phyloP scores from a whole-genome alignment of 1,140 invertebrate species.

The Apis florea region DNA sequence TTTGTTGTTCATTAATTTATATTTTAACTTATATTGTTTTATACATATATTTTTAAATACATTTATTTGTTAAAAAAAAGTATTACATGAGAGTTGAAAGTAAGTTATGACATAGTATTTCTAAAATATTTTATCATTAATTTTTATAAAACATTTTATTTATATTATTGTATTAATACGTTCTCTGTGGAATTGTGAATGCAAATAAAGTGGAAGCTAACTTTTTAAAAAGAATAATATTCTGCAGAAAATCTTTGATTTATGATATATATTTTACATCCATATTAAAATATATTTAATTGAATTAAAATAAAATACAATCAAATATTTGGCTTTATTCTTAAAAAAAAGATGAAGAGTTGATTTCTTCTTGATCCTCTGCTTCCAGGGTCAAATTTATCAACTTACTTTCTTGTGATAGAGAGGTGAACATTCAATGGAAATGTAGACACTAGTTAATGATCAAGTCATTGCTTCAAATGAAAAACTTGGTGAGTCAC shows the following conservation, averaged over 20 bases:
- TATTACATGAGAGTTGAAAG: not conserved
- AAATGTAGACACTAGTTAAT: slow-evolving; percentile 49
- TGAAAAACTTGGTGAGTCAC: slow-evolving; percentile 51
- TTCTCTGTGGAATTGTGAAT: slow-evolving; percentile 47
- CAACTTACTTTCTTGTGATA: slow-evolving; percentile 52
- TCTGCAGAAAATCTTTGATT: not conserved
- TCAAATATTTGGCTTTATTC: slow-evolving; percentile 18
- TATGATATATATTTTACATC: slow-evolving; percentile 5
- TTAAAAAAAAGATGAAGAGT: slow-evolving; percentile 24
- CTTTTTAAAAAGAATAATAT: not conserved
- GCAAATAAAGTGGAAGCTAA: slow-evolving; percentile 11
- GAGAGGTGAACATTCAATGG: slow-evolving; percentile 48
- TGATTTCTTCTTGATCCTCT: slow-evolving; percentile 51
- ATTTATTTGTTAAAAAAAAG: not conserved
- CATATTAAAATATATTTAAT: not conserved
- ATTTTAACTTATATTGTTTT: not conserved
- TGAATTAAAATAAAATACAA: slow-evolving; percentile 9
- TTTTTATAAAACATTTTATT: slow-evolving; percentile 12
- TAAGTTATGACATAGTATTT: slow-evolving; percentile 1
- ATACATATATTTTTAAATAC: not conserved
- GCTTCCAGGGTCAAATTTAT: slow-evolving; percentile 52
- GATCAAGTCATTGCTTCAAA: slow-evolving; percentile 47
- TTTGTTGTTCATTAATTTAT: slow-evolving; percentile 10
- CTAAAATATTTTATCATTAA: not conserved
- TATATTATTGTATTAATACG: slow-evolving; percentile 45